Conservation (phyloP, 2,888 invertebrate species). For the Nemotelus pantherinus region DNA sequence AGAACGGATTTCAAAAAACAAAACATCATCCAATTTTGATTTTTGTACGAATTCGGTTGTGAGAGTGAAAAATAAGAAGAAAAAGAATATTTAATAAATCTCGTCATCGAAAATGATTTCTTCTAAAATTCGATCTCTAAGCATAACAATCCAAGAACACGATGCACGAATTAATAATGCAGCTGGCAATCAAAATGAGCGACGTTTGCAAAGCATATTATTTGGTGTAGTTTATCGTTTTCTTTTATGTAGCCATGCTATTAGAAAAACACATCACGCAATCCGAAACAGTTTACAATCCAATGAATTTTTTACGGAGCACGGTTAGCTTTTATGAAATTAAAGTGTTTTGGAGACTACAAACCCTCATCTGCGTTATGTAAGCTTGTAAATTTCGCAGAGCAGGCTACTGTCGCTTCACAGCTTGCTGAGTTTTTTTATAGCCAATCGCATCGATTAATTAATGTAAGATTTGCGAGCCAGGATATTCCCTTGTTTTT, state of each 20-base stretch:
- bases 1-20: constrained; percentile 32
- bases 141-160: constrained; percentile 18
- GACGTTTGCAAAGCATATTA: neutral
- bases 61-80: constrained; percentile 31
- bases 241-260: constrained; percentile 28
- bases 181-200: constrained; percentile 16
- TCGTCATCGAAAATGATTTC: constrained; percentile 10
- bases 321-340: too few species aligned
- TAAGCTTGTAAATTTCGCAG: too few species aligned
- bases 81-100: constrained; percentile 32
- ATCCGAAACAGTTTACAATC: neutral
- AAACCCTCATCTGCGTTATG: too few species aligned
- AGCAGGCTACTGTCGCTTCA: too few species aligned
- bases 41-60: constrained; percentile 15
- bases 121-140: constrained; percentile 12
- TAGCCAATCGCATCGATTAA: too few species aligned
- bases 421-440: too few species aligned
- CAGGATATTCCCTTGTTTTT: too few species aligned
- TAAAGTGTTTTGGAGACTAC: too few species aligned
- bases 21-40: constrained; percentile 39
- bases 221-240: neutral
- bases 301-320: too few species aligned
- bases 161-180: constrained; percentile 22
- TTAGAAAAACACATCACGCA: constrained; percentile 3
- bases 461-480: too few species aligned